phyloP scores from a whole-genome alignment of 1,140 invertebrate species.

The Hyles euphorbiae region DNA sequence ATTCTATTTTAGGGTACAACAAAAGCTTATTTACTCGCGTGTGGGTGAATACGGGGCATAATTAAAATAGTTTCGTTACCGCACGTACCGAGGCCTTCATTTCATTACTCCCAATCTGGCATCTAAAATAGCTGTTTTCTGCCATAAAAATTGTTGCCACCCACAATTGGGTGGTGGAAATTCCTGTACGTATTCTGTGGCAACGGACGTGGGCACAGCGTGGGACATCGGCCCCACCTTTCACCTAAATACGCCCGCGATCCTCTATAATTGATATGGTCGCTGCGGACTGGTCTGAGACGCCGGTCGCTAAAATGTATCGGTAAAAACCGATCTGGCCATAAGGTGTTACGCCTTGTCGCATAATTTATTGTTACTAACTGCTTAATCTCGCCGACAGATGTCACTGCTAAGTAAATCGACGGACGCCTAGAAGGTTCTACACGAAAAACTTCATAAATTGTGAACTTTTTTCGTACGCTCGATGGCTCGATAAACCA shows the following conservation, averaged over 20 bases:
- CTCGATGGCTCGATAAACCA: conserved; percentile 1
- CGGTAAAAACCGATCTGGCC: background rate
- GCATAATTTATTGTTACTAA: conserved; percentile 30
- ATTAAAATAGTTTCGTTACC: too few species aligned
- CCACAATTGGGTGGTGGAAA: background rate
- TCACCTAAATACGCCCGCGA: conserved; percentile 42
- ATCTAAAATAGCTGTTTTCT: conserved; percentile 1
- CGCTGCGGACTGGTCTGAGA: conserved; percentile 22
- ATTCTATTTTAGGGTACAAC: too few species aligned
- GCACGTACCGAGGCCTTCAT: too few species aligned
- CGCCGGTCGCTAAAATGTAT: conserved; percentile 33
- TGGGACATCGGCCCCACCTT: conserved; percentile 22
- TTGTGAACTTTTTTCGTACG: conserved; percentile 5
- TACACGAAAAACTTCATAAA: too few species aligned
- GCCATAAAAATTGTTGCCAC: conserved; percentile 4
- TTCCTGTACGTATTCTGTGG: too few species aligned
- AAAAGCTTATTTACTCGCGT: too few species aligned
- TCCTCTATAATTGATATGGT: conserved; percentile 55
- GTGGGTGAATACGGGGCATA: too few species aligned
- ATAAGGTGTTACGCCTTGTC: conserved; percentile 12
- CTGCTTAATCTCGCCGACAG: conserved; percentile 30
- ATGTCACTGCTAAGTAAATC: conserved; percentile 22
- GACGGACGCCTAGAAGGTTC: background rate
- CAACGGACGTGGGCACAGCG: too few species aligned
- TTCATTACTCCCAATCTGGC: background rate